phyloP scores from a whole-genome alignment of 2,113 vertebrate species.

The Calidris pygmaea region DNA sequence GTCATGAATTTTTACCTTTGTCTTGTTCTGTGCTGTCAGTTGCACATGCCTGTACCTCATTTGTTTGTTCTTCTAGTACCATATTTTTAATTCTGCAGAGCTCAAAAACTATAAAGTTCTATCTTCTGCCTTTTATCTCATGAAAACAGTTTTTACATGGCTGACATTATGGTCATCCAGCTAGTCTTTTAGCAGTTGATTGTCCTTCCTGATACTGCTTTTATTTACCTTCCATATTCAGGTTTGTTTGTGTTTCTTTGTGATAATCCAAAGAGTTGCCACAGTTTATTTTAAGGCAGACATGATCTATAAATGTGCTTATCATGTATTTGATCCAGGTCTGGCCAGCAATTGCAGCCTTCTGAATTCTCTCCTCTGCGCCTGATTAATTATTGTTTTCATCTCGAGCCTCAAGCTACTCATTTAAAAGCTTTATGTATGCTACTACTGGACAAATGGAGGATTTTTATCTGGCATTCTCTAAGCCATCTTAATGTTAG shows the following conservation, averaged over 20 bases:
- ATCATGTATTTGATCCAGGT: neutral
- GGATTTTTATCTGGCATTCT: neutral
- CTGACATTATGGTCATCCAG: neutral
- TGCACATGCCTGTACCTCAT: neutral
- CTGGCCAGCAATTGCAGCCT: neutral
- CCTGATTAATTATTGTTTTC: neutral
- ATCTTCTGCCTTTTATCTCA: neutral
- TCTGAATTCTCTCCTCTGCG: neutral
- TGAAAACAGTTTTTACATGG: neutral
- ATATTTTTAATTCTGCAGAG: neutral
- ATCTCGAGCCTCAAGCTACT: neutral
- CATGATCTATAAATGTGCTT: neutral
- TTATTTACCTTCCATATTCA: neutral
- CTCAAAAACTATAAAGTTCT: neutral
- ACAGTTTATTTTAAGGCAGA: neutral
- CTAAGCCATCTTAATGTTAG: neutral
- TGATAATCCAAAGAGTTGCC: neutral
- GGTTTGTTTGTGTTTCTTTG: neutral
- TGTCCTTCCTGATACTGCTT: neutral
- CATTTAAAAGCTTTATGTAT: neutral
- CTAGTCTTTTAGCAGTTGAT: neutral
- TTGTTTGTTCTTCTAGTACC: neutral
- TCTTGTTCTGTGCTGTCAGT: neutral
- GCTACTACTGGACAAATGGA: neutral
- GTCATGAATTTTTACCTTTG: neutral